Evolutionary conservation across 2,888 invertebrate genomes (phyloP).

Genomic region (Drosophila melanosoma): DNA sequence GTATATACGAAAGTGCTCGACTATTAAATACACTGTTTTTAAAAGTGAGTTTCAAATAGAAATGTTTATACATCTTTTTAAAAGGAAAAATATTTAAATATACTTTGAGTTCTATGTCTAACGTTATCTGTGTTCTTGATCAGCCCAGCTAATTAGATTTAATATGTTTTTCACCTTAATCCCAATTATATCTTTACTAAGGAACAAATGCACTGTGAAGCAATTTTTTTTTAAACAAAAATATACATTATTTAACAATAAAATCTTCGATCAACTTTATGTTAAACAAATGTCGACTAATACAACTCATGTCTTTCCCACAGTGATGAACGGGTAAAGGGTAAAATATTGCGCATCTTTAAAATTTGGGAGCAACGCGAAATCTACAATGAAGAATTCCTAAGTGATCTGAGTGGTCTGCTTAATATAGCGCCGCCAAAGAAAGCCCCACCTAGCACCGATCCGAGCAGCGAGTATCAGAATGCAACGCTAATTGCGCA

Average conservation of each 20-base stretch:
- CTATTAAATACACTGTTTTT: slow-evolving; percentile 18
- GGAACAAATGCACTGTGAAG: neutral
- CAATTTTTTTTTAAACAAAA: neutral
- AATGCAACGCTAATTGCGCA: slow-evolving; percentile 90
- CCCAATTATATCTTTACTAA: neutral
- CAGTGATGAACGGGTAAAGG: slow-evolving; percentile 95
- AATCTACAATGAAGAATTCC: slow-evolving; percentile 95
- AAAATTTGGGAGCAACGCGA: slow-evolving; percentile 98
- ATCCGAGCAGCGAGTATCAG: slow-evolving; percentile 82
- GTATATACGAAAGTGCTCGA: slow-evolving; percentile 30
- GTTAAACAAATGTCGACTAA: neutral
- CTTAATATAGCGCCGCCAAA: slow-evolving; percentile 91
- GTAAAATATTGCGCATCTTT: slow-evolving; percentile 94
- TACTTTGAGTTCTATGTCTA: neutral
- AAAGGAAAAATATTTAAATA: neutral
- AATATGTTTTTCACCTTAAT: neutral
- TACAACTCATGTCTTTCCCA: slow-evolving; percentile 43
- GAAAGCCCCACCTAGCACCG: slow-evolving; percentile 72
- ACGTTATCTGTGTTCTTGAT: neutral
- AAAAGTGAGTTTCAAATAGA: neutral
- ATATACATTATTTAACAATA: neutral
- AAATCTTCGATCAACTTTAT: neutral
- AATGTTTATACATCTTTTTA: neutral
- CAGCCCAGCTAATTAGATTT: neutral
- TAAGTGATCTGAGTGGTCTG: slow-evolving; percentile 93